A percentile compares a stretch with the other conserved stretches of the same genome.
These are phyloP conservation scores for Atlantisia rogersi DNA, from an alignment of 2,113 vertebrate genomes.

Conservation along the genomic window DNA sequence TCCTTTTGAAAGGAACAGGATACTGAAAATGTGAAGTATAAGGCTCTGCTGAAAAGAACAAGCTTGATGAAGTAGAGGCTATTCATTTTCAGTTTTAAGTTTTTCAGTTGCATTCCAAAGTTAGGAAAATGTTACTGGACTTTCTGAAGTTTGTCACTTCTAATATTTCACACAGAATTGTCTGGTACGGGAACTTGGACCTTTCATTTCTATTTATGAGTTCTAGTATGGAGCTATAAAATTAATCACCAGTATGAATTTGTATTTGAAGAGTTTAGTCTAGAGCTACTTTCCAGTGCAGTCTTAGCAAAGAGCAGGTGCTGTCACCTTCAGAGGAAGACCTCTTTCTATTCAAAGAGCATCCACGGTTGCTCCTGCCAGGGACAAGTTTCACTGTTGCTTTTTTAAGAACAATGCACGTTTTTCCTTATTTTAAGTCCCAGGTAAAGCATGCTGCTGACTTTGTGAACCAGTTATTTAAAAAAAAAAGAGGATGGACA, in stretches of 20 bases:
- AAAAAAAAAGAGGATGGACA: background rate
- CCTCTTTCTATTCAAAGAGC: background rate
- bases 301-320: background rate
- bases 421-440: background rate
- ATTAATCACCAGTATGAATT: background rate
- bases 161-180: background rate
- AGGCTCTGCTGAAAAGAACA: background rate
- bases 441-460: background rate
- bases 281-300: background rate
- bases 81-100: background rate
- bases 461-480: background rate
- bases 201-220: background rate
- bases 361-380: background rate
- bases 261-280: background rate
- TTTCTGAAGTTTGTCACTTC: background rate
- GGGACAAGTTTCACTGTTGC: background rate
- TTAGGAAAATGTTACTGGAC: background rate
- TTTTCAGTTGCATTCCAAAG: background rate
- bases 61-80: background rate
- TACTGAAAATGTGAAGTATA: background rate
- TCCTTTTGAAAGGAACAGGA: background rate
- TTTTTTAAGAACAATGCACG: accelerated
- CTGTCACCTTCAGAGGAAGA: background rate
- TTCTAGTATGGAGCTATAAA: background rate
- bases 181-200: background rate